Evolutionary conservation across 2,797 vertebrate genomes (phyloP).

Genomic region (Danio jaintianensis): DNA sequence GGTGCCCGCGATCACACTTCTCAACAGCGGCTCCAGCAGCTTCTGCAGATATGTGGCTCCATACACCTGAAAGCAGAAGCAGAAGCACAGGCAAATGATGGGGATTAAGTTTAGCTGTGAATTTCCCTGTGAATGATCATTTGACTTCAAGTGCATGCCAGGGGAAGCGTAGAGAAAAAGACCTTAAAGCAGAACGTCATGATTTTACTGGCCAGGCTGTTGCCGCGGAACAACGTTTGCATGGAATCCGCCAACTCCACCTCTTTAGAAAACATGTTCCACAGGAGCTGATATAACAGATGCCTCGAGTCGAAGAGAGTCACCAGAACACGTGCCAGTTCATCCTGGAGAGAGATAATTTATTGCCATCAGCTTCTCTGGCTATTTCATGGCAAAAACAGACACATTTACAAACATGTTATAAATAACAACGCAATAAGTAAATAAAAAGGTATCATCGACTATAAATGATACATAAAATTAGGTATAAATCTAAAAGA

Average conservation of each 20-base stretch:
- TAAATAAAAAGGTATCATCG: too few species aligned
- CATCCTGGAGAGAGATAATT: slow-evolving; percentile 81
- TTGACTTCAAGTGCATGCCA: background rate
- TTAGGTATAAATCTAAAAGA: too few species aligned
- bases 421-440: too few species aligned
- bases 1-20: slow-evolving; percentile 88
- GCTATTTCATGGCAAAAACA: too few species aligned
- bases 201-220: slow-evolving; percentile 98
- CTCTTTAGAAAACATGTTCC: slow-evolving; percentile 99
- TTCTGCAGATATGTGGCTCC: slow-evolving; percentile 95
- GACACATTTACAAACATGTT: too few species aligned
- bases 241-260: slow-evolving; percentile 97
- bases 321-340: slow-evolving; percentile 93
- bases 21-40: slow-evolving; percentile 91
- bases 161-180: background rate
- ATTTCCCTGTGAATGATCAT: background rate
- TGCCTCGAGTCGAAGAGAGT: slow-evolving; percentile 95
- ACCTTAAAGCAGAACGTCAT: slow-evolving; percentile 99
- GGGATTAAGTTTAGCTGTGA: background rate
- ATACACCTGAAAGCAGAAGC: slow-evolving; percentile 82
- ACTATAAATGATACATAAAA: too few species aligned
- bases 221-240: slow-evolving; percentile 97
- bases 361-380: too few species aligned
- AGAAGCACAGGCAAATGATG: background rate
- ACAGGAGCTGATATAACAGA: slow-evolving; percentile 94